Evolutionary conservation across 2,888 invertebrate species (phyloP).

Genomic region (Drosophila formosana): DNA sequence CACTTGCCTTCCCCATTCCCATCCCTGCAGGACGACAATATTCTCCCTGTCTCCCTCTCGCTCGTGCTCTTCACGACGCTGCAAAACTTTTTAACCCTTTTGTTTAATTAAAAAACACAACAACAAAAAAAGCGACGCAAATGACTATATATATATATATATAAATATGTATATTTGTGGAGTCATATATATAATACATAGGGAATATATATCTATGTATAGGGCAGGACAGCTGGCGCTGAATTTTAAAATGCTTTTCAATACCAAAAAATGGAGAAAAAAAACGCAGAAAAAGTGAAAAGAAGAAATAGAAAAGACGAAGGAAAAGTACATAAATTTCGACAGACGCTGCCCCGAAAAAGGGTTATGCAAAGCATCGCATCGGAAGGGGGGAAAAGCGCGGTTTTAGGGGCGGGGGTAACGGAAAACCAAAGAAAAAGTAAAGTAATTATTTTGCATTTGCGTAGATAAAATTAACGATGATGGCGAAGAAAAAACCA

Average conservation of each 20-base stretch:
- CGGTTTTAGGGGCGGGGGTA: conserved; percentile 10
- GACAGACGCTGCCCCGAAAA: conserved; percentile 64
- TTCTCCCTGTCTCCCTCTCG: too few species aligned
- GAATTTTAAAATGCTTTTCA: conserved; percentile 77
- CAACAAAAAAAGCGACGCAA: conserved; percentile 27
- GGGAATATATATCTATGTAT: conserved; percentile 13
- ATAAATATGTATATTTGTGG: conserved; percentile 17
- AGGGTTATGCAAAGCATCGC: conserved; percentile 36
- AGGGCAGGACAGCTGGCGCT: conserved; percentile 70
- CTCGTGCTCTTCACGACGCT: conserved; percentile 31
- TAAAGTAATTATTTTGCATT: conserved; percentile 81
- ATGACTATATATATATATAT: conserved; percentile 28
- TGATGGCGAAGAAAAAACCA: conserved; percentile 55
- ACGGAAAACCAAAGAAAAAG: conserved; percentile 76
- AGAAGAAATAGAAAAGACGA: conserved; percentile 53
- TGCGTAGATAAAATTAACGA: conserved; percentile 81
- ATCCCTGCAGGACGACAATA: not conserved
- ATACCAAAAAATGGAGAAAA: conserved; percentile 40
- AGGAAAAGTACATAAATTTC: conserved; percentile 75
- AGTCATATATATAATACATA: conserved; percentile 10
- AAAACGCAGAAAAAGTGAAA: conserved; percentile 24
- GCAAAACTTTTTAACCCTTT: conserved; percentile 78
- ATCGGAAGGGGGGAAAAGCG: not conserved
- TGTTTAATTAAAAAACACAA: conserved; percentile 77
- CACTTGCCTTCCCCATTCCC: not conserved